phyloP scores from a whole-genome alignment of 2,888 invertebrate species.

The Cotesia congregata region DNA sequence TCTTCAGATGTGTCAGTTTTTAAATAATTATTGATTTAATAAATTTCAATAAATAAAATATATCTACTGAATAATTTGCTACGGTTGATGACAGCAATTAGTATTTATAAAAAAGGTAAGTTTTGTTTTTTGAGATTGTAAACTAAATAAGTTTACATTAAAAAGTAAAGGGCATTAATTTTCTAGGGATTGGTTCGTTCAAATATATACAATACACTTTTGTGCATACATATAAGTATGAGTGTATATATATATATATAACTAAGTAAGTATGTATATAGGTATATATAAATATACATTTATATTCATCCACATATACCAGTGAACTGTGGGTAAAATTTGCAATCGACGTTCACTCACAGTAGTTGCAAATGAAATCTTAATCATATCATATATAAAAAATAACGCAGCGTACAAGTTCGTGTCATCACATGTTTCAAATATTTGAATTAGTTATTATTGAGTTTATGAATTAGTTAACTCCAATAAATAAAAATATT shows the following conservation, averaged over 20 bases:
- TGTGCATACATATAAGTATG: neutral
- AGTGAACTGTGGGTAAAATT: neutral
- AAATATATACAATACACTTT: neutral
- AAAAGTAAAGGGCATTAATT: too few relatives aligned
- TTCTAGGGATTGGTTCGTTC: too few relatives aligned
- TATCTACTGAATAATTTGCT: neutral
- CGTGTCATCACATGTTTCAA: neutral
- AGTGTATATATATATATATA: neutral
- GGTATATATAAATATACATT: neutral
- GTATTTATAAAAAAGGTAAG: neutral
- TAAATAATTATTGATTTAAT: neutral
- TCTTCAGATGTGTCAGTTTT: neutral
- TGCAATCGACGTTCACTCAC: neutral
- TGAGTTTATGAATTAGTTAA: neutral
- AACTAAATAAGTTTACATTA: neutral
- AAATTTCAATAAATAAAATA: neutral
- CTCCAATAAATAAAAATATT: too few relatives aligned
- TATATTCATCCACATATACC: neutral
- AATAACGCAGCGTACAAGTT: neutral
- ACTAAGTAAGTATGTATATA: neutral
- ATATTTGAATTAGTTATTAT: neutral
- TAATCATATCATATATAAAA: slow-evolving; percentile 1
- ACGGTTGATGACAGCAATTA: neutral
- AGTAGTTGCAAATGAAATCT: neutral
- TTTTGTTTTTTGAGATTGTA: neutral